Base-by-base conservation (phyloP, 2,113 vertebrate genomes). In the Picathartes gymnocephalus region DNA sequence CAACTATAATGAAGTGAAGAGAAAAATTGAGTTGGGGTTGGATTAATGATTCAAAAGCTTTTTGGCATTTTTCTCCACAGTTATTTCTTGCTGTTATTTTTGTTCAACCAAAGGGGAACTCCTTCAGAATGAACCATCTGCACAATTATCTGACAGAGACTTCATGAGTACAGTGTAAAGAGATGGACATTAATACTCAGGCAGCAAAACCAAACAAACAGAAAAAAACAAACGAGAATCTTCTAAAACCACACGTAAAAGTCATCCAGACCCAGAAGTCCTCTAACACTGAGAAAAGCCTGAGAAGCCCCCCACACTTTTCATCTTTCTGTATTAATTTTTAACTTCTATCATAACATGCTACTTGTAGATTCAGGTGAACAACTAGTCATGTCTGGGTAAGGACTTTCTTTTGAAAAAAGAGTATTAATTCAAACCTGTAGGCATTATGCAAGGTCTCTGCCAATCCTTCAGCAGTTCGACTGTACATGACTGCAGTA, bases 101-200 rank as follows among this genome's bases (percentile, higher is more conserved):
- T 88, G 62, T 92, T 92, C 68, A 61, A 95, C 39, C 53, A 70
- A 60, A 64, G 60, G 89, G 86, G 88, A 97, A 85, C 56, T 71
- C 82, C 50, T 90, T 90, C 54, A 74, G 81, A 66, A 96, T 39
- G 72, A 94, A 90, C n/a, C 30, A 86, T 80, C 87, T 93, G 58
- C 73, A 94, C 77, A 84, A 54, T 74, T 76, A 71, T 33, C 62
- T 91, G 78, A n/a, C 70, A 88, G 70, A 7, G n/a, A 90, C 76
- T 81, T 84, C 58, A 87, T 37, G 54, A 91, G 77, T 44, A 93
- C 85, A 85, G 68, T 85, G 77, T 65, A 94, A 91, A 77, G 66
- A 94, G 87, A 87, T 94, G 92, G 80, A 96, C 82, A 50, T 51
- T 90, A 72, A 95, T 92, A 86, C 72, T 97, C 69, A 90, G 79